Evolutionary conservation across 2,888 invertebrate genomes (phyloP).

Genomic region (Muscina levida): DNA sequence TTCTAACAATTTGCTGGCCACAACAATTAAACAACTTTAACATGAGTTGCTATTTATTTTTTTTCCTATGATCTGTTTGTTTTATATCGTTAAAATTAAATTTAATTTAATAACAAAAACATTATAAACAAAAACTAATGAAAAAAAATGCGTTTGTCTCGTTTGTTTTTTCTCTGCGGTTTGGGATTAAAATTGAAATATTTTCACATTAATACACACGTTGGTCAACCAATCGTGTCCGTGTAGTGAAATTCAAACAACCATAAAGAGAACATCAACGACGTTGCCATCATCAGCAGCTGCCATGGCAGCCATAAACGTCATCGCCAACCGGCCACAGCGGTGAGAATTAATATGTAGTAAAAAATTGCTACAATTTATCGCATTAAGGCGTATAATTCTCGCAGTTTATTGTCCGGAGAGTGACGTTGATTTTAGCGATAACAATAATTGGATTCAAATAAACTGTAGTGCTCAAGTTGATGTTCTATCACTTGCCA

Average conservation of each 20-base stretch:
- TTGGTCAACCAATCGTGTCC: constrained; percentile 46
- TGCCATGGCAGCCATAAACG: constrained; percentile 30
- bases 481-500: no score
- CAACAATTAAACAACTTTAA: constrained; percentile 1
- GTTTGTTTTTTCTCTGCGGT: constrained; percentile 41
- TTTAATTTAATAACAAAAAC: constrained; percentile 4
- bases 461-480: no score
- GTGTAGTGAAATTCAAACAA: constrained; percentile 46
- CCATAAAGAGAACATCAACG: constrained; percentile 45
- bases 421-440: constrained; percentile 13
- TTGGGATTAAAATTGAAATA: constrained; percentile 56
- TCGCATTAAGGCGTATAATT: constrained; percentile 18
- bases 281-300: background rate
- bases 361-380: constrained; percentile 40
- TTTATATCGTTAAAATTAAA: background rate
- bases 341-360: constrained; percentile 2
- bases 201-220: constrained; percentile 60
- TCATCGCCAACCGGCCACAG: constrained; percentile 10
- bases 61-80: background rate
- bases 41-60: background rate
- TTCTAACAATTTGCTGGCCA: background rate
- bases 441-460: no score
- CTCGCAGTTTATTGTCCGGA: constrained; percentile 6
- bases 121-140: no score
- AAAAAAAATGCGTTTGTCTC: background rate